Conservation (phyloP, 2,797 vertebrate species). For the Prionace glauca region DNA sequence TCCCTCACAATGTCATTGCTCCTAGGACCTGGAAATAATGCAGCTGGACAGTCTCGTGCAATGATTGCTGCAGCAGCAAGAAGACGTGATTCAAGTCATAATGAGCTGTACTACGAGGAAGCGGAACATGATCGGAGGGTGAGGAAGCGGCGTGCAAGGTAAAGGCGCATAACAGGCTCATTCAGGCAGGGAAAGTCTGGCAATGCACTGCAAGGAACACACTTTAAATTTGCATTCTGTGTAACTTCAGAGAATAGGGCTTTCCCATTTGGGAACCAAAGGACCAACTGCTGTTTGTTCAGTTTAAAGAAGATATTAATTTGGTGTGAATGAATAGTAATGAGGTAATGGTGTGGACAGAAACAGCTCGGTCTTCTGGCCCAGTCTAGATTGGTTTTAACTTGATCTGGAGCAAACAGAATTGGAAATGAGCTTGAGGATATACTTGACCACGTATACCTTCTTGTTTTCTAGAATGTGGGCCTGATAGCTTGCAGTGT, state of each 20-base stretch:
- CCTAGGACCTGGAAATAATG: slow-evolving; percentile 75
- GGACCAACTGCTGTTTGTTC: background rate
- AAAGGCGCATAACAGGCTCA: background rate
- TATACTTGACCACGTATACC: background rate
- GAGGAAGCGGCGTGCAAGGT: slow-evolving; percentile 85
- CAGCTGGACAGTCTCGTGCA: slow-evolving; percentile 75
- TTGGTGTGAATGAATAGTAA: background rate
- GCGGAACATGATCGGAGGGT: slow-evolving; percentile 85
- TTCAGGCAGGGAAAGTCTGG: background rate
- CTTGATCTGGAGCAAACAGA: background rate
- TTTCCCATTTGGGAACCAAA: background rate
- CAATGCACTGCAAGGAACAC: background rate
- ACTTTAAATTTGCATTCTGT: background rate
- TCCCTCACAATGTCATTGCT: background rate
- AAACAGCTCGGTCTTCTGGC: background rate
- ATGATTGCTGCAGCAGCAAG: slow-evolving; percentile 77
- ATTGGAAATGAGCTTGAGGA: background rate
- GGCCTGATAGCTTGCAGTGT: background rate
- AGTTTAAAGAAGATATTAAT: background rate
- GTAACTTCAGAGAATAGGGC: background rate
- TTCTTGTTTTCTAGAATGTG: background rate
- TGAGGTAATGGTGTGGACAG: background rate
- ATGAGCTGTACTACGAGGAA: slow-evolving; percentile 92
- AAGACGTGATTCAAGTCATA: slow-evolving; percentile 84
- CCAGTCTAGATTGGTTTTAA: background rate